Conservation (phyloP, 2,113 vertebrate genomes). For the Chrysemys picta region DNA sequence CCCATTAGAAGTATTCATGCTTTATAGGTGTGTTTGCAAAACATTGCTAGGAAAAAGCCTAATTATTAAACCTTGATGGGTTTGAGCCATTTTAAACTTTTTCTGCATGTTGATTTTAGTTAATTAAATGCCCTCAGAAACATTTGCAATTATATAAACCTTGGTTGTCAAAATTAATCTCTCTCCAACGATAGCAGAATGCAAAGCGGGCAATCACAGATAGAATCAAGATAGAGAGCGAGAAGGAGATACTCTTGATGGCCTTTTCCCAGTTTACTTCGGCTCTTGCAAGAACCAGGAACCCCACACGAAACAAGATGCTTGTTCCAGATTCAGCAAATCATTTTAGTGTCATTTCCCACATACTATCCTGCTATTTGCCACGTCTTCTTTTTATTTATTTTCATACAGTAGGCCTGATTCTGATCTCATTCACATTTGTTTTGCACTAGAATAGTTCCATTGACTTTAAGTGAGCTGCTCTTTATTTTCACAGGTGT, state of each 20-base stretch:
- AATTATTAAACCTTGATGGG: background rate
- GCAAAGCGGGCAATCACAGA: background rate
- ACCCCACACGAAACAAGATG: rapidly evolving
- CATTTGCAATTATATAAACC: background rate
- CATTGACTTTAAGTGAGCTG: background rate
- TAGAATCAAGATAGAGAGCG: background rate
- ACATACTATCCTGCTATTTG: background rate
- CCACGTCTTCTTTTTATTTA: background rate
- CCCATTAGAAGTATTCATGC: background rate
- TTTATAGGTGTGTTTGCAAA: background rate
- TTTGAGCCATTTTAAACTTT: conserved; percentile 2
- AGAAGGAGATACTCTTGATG: background rate
- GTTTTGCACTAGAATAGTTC: background rate
- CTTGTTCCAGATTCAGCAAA: background rate
- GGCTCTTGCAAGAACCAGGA: background rate
- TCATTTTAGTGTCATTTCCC: background rate
- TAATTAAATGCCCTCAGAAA: conserved; percentile 12
- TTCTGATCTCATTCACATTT: background rate
- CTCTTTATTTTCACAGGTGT: background rate
- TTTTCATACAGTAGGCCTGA: background rate
- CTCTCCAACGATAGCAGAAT: conserved; percentile 8
- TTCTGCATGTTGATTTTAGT: background rate
- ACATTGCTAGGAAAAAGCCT: background rate
- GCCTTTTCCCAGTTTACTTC: background rate
- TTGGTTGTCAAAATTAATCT: background rate